phyloP scores from a whole-genome alignment of 2,113 vertebrate species.

The Picathartes gymnocephalus region DNA sequence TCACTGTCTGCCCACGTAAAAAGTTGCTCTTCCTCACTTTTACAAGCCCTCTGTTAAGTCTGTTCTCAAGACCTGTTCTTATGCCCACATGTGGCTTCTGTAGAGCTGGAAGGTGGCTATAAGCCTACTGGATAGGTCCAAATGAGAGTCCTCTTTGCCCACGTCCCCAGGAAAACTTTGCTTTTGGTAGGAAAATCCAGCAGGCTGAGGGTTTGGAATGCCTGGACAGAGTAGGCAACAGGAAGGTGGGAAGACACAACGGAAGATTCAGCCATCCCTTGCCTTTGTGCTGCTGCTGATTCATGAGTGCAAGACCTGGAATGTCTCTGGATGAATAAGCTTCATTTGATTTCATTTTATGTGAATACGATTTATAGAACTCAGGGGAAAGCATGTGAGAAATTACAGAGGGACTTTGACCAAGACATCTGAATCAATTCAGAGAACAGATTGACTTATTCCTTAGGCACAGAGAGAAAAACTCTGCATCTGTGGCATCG shows the following conservation, averaged over 20 bases:
- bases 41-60: background rate
- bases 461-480: background rate
- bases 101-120: background rate
- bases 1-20: background rate
- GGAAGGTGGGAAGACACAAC: background rate
- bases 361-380: background rate
- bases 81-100: background rate
- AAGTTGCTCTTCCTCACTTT: background rate
- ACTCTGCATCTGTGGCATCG: background rate
- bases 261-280: background rate
- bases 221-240: background rate
- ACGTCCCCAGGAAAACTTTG: background rate
- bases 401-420: background rate
- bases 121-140: background rate
- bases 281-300: background rate
- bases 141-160: background rate
- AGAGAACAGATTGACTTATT: conserved; percentile 3
- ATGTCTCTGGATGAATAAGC: background rate
- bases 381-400: background rate
- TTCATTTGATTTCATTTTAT: background rate
- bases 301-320: background rate
- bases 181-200: background rate
- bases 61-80: background rate
- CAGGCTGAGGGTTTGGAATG: background rate
- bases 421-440: background rate